phyloP scores from a whole-genome alignment of 2,797 vertebrate species.

The Lutjanus campechanus region DNA sequence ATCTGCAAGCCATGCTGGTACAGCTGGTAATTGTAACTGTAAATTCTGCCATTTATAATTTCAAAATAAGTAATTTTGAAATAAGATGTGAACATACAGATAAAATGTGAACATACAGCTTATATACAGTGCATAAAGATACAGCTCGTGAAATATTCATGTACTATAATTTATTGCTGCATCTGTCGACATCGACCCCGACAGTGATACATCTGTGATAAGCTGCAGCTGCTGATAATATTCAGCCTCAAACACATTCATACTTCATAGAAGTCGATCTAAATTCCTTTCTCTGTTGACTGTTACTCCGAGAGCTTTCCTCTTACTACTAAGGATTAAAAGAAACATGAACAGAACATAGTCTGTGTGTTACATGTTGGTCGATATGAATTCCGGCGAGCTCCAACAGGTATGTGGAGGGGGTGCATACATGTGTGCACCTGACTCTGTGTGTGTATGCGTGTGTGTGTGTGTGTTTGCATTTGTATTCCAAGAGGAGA shows the following conservation, averaged over 20 bases:
- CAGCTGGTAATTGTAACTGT: too few species aligned
- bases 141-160: neutral
- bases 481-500: constrained; percentile 79
- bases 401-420: constrained; percentile 67
- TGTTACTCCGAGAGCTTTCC: neutral
- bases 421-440: constrained; percentile 61
- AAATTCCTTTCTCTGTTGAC: constrained; percentile 37
- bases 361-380: constrained; percentile 27
- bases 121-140: neutral
- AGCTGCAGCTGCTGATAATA: constrained; percentile 1
- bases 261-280: constrained; percentile 25
- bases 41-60: too few species aligned
- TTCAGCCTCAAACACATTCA: constrained; percentile 10
- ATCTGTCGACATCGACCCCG: neutral
- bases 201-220: constrained; percentile 6
- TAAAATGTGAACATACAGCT: neutral
- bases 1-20: too few species aligned
- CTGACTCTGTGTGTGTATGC: constrained; percentile 44
- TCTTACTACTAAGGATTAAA: constrained; percentile 31
- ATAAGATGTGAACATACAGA: neutral
- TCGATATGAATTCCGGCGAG: constrained; percentile 55
- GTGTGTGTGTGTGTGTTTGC: constrained; percentile 41
- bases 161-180: neutral
- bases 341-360: constrained; percentile 17
- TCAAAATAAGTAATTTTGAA: neutral